Evolutionary conservation across 2,888 invertebrate genomes (phyloP).

Genomic region (Lypha dubia): DNA sequence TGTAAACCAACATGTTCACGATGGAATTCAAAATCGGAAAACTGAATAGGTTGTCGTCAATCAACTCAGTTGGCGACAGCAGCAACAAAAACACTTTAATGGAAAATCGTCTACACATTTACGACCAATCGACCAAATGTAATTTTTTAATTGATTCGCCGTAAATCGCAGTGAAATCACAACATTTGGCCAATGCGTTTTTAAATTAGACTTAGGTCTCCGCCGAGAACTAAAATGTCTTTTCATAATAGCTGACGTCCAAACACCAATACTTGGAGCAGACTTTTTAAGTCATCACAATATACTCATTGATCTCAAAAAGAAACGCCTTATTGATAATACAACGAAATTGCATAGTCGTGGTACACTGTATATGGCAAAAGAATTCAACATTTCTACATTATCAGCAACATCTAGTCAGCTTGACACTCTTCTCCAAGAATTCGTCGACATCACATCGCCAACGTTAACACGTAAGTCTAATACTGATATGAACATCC

Average conservation of each 20-base stretch:
- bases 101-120: constrained; percentile 36
- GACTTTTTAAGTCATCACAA: constrained; percentile 66
- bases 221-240: constrained; percentile 70
- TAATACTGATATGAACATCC: no score
- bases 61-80: constrained; percentile 59
- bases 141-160: no score
- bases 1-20: constrained; percentile 34
- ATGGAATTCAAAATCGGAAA: constrained; percentile 41
- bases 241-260: constrained; percentile 71
- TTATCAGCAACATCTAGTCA: no score
- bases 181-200: no score
- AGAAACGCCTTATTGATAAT: no score
- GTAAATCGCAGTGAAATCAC: constrained; percentile 31
- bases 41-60: constrained; percentile 60
- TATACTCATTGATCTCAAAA: no score
- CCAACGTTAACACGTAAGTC: no score
- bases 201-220: constrained; percentile 67
- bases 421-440: no score
- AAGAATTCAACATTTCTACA: no score
- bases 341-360: no score
- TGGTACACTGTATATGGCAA: no score
- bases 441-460: no score
- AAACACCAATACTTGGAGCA: constrained; percentile 69
- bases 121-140: constrained; percentile 35
- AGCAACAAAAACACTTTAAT: constrained; percentile 8